Evolutionary conservation across 2,888 invertebrate species (phyloP).

Genomic region (Eupeodes latifasciatus): DNA sequence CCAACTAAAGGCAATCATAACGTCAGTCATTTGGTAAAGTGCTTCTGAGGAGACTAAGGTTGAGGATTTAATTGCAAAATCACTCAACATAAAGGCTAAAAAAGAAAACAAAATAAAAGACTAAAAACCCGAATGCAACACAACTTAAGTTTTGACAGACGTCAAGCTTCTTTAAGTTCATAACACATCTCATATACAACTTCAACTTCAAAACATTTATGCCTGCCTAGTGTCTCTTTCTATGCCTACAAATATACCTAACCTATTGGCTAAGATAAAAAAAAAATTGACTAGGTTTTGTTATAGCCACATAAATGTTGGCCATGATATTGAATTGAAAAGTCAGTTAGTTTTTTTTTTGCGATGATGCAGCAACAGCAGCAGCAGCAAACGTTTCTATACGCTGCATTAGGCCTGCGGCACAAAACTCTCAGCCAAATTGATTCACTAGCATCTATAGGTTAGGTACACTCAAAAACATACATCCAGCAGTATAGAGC

Average conservation of each 20-base stretch:
- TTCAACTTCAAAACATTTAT: no score
- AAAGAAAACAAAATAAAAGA: no score
- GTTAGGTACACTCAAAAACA: background rate
- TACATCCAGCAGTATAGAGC: no score
- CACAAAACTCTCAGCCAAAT: slow-evolving; percentile 66
- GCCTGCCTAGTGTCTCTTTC: no score
- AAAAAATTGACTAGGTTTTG: slow-evolving; percentile 28
- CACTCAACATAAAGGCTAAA: slow-evolving; percentile 42
- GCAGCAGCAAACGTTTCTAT: slow-evolving; percentile 24
- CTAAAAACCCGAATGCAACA: slow-evolving; percentile 40
- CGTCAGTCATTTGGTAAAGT: slow-evolving; percentile 43
- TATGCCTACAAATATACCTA: background rate
- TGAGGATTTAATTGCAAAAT: slow-evolving; percentile 74
- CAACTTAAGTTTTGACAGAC: slow-evolving; percentile 70
- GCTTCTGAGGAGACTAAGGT: slow-evolving; percentile 15
- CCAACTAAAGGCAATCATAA: slow-evolving; percentile 28
- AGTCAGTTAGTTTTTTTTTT: slow-evolving; percentile 24
- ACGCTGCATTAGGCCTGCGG: slow-evolving; percentile 52
- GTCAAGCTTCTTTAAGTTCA: slow-evolving; percentile 72
- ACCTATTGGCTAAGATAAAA: background rate
- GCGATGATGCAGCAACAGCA: background rate
- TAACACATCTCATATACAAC: slow-evolving; percentile 15
- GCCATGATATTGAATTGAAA: slow-evolving; percentile 70
- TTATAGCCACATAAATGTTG: slow-evolving; percentile 4
- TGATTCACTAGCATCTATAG: slow-evolving; percentile 52